A percentile compares a stretch with the other conserved stretches of the same genome.
Conservation (phyloP, 2,113 vertebrate genomes). For the Mesoclemmys tuberculata region DNA sequence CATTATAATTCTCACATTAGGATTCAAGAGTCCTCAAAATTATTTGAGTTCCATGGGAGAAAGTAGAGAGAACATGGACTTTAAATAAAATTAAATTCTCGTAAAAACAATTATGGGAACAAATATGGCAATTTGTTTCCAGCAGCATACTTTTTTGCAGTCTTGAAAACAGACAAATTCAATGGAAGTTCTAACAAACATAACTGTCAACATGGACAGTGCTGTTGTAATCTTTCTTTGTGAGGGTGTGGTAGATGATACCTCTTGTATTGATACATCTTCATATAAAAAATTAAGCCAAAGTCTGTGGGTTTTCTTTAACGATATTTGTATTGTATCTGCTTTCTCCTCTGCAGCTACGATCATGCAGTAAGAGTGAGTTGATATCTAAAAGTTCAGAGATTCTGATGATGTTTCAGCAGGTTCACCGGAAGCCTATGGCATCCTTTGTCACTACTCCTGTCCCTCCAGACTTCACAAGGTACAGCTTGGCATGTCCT, state of each 20-base stretch:
- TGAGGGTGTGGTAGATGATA: neutral
- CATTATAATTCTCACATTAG: neutral
- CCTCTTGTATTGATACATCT: neutral
- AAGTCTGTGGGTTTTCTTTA: neutral
- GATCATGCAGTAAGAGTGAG: constrained; percentile 98
- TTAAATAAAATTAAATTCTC: neutral
- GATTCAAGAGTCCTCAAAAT: neutral
- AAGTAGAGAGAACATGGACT: neutral
- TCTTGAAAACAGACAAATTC: neutral
- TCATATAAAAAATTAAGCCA: neutral
- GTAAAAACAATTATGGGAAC: neutral
- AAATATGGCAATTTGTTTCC: neutral
- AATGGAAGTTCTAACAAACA: accelerated
- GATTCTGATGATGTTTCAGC: constrained; percentile 99
- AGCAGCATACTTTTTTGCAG: neutral
- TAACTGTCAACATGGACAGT: neutral
- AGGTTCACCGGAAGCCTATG: constrained; percentile 98
- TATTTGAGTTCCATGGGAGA: neutral
- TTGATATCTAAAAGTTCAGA: constrained; percentile 96
- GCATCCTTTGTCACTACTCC: constrained; percentile 98
- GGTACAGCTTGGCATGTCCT: constrained; percentile 72
- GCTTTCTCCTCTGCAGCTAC: constrained; percentile 79
- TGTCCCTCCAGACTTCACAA: constrained; percentile 98
- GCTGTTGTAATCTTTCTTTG: neutral
- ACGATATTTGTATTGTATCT: neutral